These are phyloP conservation scores for Tipula confusa DNA, from an alignment of 2,888 invertebrate genomes.

Conservation along the genomic window DNA sequence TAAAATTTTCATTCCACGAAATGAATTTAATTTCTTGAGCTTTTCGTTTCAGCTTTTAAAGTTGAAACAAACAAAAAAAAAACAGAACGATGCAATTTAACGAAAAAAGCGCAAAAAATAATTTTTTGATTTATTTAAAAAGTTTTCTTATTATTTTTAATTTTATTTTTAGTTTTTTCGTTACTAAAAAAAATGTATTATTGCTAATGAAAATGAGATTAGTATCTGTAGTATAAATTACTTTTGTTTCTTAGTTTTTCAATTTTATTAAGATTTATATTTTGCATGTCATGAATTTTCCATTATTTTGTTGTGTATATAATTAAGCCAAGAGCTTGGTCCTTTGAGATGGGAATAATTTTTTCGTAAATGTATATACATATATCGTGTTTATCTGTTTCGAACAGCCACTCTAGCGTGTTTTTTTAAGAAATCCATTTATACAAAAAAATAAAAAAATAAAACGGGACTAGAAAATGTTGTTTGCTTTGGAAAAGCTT, in stretches of 20 bases:
- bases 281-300: not conserved
- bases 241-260: not conserved
- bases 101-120: not conserved
- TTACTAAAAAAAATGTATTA: not conserved
- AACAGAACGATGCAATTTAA: not conserved
- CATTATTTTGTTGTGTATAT: not conserved
- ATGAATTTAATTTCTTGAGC: not conserved
- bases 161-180: not conserved
- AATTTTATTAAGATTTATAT: not conserved
- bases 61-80: too few relatives aligned
- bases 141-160: not conserved
- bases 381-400: not conserved
- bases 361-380: too few relatives aligned
- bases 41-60: not conserved
- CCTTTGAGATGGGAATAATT: not conserved
- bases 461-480: not conserved
- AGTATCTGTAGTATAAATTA: constrained; percentile 3
- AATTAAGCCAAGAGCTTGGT: not conserved
- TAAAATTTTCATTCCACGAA: not conserved
- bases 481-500: not conserved
- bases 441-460: too few relatives aligned
- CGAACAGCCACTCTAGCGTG: not conserved
- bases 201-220: constrained; percentile 20
- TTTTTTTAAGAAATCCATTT: not conserved
- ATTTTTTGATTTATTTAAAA: constrained; percentile 17